Percentiles rank a stretch among this genome's conserved stretches.
phyloP scores from a whole-genome alignment of 1,140 invertebrate species.

The Aleiodes sp. region DNA sequence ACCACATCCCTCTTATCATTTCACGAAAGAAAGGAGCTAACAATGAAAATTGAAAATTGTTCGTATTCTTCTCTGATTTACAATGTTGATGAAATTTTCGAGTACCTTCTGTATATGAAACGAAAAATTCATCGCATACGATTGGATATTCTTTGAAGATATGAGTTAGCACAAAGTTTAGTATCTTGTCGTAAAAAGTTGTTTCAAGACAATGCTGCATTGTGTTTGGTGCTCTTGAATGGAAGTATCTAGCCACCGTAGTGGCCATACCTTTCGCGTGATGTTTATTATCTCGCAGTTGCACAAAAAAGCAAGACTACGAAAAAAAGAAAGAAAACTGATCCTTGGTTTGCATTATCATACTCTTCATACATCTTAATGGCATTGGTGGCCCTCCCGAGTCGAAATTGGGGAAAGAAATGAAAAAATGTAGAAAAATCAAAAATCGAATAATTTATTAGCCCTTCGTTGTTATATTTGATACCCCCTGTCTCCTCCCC shows the following conservation, averaged over 20 bases:
- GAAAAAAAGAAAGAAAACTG: not conserved
- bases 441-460: too few species aligned
- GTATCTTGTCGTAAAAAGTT: constrained; percentile 42
- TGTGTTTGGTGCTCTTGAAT: constrained; percentile 47
- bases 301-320: constrained; percentile 41
- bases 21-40: not conserved
- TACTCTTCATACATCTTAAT: not conserved
- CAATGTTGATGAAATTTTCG: not conserved
- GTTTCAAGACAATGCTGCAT: constrained; percentile 58
- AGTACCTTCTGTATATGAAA: not conserved
- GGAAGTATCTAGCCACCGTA: constrained; percentile 44
- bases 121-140: constrained; percentile 26
- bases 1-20: not conserved
- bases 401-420: too few species aligned
- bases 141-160: constrained; percentile 35
- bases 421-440: too few species aligned
- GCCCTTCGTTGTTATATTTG: too few species aligned
- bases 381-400: too few species aligned
- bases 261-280: constrained; percentile 43
- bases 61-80: not conserved
- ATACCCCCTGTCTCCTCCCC: too few species aligned
- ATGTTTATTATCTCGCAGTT: constrained; percentile 52
- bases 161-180: constrained; percentile 48
- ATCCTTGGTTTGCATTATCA: constrained; percentile 28
- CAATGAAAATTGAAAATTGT: not conserved